phyloP scores from a whole-genome alignment of 2,888 invertebrate genomes.

The Acleris holmiana region DNA sequence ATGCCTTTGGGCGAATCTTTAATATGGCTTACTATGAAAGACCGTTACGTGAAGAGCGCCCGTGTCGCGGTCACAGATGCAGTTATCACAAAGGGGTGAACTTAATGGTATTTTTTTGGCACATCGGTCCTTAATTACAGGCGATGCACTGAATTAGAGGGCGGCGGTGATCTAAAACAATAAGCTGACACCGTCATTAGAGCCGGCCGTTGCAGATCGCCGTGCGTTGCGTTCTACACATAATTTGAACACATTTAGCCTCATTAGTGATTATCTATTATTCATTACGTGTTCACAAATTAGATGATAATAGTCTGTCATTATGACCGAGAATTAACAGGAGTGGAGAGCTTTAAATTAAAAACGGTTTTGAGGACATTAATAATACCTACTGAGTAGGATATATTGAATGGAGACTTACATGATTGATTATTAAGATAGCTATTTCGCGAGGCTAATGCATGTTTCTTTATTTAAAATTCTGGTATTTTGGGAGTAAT shows the following conservation, averaged over 20 bases:
- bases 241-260: slow-evolving; percentile 76
- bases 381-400: no score
- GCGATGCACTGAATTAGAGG: slow-evolving; percentile 75
- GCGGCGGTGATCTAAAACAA: slow-evolving; percentile 82
- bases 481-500: no score
- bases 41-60: slow-evolving; percentile 54
- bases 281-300: slow-evolving; percentile 58
- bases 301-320: slow-evolving; percentile 37
- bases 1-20: slow-evolving; percentile 27
- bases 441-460: no score
- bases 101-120: slow-evolving; percentile 67
- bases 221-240: slow-evolving; percentile 61
- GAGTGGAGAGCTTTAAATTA: slow-evolving; percentile 2
- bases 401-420: no score
- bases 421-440: no score
- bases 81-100: slow-evolving; percentile 72
- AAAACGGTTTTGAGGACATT: no score
- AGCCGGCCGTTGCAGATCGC: slow-evolving; percentile 60
- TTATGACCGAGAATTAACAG: slow-evolving; percentile 19
- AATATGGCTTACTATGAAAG: slow-evolving; percentile 40
- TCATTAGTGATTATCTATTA: slow-evolving; percentile 58
- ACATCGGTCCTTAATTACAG: slow-evolving; percentile 70
- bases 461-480: no score
- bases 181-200: slow-evolving; percentile 76
- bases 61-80: slow-evolving; percentile 64